Conservation (phyloP, 2,113 vertebrate species). For the Buteo buteo region DNA sequence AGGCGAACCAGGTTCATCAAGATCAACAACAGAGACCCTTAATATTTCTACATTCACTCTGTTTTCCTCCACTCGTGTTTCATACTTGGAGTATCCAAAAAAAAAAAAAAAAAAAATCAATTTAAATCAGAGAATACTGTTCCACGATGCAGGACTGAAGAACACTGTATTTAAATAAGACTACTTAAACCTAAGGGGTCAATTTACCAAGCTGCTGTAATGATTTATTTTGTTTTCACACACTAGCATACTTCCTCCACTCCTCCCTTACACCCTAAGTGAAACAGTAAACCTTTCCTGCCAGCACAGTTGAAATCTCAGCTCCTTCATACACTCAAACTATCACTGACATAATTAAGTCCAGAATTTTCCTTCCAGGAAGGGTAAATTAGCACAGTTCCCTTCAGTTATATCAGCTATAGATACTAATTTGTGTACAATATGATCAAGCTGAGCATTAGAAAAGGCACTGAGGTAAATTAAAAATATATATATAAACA, state of each 20-base stretch:
- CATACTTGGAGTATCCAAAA: constrained; percentile 69
- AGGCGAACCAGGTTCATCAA: constrained; percentile 74
- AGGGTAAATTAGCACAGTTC: not conserved
- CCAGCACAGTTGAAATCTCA: not conserved
- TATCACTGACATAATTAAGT: not conserved
- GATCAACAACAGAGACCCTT: constrained; percentile 77
- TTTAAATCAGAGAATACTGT: not conserved
- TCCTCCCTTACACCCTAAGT: not conserved
- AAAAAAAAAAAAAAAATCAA: not conserved
- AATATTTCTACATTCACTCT: constrained; percentile 74
- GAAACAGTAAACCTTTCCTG: not conserved
- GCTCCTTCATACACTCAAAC: not conserved
- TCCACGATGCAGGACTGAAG: not conserved
- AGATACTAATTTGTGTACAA: not conserved
- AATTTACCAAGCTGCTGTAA: not conserved
- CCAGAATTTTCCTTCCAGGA: not conserved
- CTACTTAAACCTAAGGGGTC: not conserved
- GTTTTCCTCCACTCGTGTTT: constrained; percentile 78
- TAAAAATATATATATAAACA: not conserved
- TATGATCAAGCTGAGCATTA: not conserved
- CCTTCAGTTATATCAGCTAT: not conserved
- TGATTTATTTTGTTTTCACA: not conserved
- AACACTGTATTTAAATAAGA: not conserved
- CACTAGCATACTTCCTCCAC: not conserved
- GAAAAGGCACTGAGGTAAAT: not conserved